Percentiles rank a stretch among this genome's conserved stretches.
Evolutionary conservation across 1,140 invertebrate genomes (phyloP).

Genomic region (Hypsibius dujardini): DNA sequence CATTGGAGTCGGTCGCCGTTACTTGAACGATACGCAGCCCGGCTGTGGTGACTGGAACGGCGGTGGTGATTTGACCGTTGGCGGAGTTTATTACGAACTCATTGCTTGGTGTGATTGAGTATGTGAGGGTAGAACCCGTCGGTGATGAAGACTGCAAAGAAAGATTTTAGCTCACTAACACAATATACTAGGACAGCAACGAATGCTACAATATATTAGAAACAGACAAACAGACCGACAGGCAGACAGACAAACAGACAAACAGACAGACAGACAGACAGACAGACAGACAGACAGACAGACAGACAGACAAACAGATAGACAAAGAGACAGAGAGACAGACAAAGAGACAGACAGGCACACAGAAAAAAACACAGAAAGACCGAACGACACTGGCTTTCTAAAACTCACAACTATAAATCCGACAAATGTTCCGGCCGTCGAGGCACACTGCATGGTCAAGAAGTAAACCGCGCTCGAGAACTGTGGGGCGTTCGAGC

Average conservation of each 20-base stretch:
- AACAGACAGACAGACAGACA: no score
- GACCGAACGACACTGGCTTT: not conserved
- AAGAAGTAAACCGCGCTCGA: not conserved
- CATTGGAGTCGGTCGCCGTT: not conserved
- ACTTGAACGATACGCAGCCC: not conserved
- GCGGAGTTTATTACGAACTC: not conserved
- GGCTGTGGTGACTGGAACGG: not conserved
- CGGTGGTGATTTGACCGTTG: not conserved
- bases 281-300: no score
- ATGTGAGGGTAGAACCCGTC: not conserved
- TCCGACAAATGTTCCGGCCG: not conserved
- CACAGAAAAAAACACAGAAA: not conserved
- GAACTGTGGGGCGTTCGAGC: not conserved
- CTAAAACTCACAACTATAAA: not conserved
- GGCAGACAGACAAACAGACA: no score
- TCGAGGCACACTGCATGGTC: not conserved
- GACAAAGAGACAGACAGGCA: not conserved
- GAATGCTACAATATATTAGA: no score
- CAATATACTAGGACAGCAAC: no score
- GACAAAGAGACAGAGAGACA: no score
- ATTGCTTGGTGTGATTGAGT: constrained; percentile 5
- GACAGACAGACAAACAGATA: no score
- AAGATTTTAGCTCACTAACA: no score
- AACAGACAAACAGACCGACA: no score
- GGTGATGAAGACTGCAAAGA: constrained; percentile 3